phyloP scores from a whole-genome alignment of 1,140 invertebrate genomes.

The Sarcophaga bullata region DNA sequence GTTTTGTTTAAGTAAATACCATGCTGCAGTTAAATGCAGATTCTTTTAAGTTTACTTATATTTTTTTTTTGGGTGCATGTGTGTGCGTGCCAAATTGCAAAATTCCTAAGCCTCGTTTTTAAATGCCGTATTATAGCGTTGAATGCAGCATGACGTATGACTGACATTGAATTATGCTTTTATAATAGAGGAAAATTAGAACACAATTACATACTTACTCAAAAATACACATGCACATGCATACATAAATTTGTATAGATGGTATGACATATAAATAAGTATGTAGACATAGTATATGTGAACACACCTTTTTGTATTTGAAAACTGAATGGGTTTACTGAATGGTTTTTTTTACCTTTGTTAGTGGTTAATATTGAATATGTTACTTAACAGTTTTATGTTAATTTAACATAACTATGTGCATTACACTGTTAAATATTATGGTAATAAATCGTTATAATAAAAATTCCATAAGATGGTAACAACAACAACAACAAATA shows the following conservation, averaged over 20 bases:
- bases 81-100: not conserved
- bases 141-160: constrained; percentile 33
- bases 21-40: not conserved
- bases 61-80: not conserved
- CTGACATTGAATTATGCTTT: constrained; percentile 39
- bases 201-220: constrained; percentile 3
- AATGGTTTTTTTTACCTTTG: too few species aligned
- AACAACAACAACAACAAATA: not conserved
- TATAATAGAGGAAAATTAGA: constrained; percentile 34
- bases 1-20: too few species aligned
- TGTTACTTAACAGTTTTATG: not conserved
- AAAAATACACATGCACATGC: not conserved
- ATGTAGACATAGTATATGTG: not conserved
- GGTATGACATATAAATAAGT: not conserved
- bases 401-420: not conserved
- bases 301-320: not conserved
- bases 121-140: constrained; percentile 6
- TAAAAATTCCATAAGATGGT: constrained; percentile 28
- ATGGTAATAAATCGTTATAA: not conserved
- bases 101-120: not conserved
- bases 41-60: not conserved
- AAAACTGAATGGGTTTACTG: too few species aligned
- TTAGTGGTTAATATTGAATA: not conserved
- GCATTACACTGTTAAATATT: constrained; percentile 10
- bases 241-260: too few species aligned